Evolutionary conservation across 2,113 vertebrate genomes (phyloP).

Genomic region (Amblyornis subalaris): DNA sequence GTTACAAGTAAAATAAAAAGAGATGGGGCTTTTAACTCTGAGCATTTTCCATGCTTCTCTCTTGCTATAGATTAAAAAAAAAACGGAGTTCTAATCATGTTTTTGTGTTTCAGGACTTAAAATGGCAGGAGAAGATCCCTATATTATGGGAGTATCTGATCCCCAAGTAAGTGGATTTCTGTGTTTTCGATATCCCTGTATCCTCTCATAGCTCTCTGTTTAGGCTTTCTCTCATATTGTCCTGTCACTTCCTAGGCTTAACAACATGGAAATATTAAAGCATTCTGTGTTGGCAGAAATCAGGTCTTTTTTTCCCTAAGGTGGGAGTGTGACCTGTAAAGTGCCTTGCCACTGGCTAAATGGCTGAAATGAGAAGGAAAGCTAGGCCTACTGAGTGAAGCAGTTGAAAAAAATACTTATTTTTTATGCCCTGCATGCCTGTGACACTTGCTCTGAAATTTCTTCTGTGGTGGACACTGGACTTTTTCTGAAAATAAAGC

Average conservation of each 20-base stretch:
- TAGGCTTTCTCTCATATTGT: background rate
- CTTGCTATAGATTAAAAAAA: background rate
- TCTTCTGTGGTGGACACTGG: background rate
- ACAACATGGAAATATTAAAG: background rate
- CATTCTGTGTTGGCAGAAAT: background rate
- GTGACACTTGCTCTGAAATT: background rate
- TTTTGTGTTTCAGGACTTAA: constrained; percentile 63
- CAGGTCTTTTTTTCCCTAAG: background rate
- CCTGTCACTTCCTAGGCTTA: background rate
- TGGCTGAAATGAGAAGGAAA: background rate
- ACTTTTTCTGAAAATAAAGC: background rate
- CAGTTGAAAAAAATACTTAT: background rate
- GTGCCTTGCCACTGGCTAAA: background rate
- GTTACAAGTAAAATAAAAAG: background rate
- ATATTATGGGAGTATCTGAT: constrained; percentile 66
- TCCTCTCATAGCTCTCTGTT: background rate
- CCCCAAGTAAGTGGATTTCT: constrained; percentile 66
- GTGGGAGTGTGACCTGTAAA: background rate
- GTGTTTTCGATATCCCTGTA: background rate
- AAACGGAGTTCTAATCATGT: background rate
- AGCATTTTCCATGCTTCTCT: background rate
- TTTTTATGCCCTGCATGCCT: background rate
- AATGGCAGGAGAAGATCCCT: constrained; percentile 74
- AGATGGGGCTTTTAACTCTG: background rate
- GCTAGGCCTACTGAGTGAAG: background rate